Percentiles rank a stretch among this genome's conserved stretches.
phyloP scores from a whole-genome alignment of 2,797 vertebrate species.

The Gallinago solitaria region DNA sequence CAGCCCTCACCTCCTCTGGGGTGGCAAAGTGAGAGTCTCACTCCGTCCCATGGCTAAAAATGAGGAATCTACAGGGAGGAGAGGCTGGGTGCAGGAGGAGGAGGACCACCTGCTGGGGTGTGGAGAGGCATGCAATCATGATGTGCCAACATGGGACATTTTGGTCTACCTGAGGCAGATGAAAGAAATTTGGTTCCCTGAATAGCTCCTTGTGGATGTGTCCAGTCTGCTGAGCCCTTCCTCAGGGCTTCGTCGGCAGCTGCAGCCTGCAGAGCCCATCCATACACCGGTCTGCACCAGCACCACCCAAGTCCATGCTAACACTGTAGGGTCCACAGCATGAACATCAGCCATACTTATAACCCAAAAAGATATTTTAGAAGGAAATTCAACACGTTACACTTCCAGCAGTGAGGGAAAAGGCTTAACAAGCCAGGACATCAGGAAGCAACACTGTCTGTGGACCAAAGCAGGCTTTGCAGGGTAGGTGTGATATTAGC shows the following conservation, averaged over 20 bases:
- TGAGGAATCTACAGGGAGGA: not conserved
- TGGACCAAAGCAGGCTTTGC: not conserved
- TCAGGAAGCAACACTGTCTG: not conserved
- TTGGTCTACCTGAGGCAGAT: accelerated
- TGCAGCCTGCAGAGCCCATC: accelerated
- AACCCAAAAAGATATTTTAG: not conserved
- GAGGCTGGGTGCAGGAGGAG: not conserved
- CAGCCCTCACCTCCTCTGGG: not conserved
- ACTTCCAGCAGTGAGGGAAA: not conserved
- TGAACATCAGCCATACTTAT: not conserved
- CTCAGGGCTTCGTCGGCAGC: not conserved
- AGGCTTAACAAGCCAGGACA: not conserved
- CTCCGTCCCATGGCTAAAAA: not conserved
- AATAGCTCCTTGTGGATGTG: not conserved
- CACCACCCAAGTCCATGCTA: not conserved
- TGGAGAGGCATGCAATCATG: accelerated
- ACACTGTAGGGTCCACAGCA: not conserved
- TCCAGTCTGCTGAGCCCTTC: not conserved
- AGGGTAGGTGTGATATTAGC: not conserved
- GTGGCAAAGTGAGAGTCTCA: accelerated
- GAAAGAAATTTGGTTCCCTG: not conserved
- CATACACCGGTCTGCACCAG: not conserved
- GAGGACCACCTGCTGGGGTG: not conserved
- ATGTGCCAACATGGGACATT: accelerated
- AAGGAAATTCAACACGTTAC: not conserved